Base-by-base conservation (phyloP, 92 coral and sea anemone genomes). In the Galaxea fascicularis region DNA sequence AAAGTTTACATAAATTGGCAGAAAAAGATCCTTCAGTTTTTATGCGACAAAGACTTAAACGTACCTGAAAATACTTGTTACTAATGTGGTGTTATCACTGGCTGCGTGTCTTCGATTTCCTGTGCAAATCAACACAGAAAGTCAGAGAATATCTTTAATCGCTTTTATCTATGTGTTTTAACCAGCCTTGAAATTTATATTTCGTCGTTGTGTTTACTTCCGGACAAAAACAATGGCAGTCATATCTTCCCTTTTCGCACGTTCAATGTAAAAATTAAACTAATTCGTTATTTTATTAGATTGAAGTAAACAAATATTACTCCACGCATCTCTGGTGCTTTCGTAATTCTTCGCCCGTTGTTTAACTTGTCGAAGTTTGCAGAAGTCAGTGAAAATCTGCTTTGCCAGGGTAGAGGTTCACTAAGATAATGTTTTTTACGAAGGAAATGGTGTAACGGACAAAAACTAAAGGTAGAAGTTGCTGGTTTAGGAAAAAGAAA, bases 151-250 rank as follows among this genome's bases (percentile, higher is more conserved):
- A 75, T 31, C 14, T 21, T 6, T 44, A 62, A 39, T 65, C 82
- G 39, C 29, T 49, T 29, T 51, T 20, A 79, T 12, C 74, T 25
- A 78, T 25, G 53, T 78, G 60, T 18, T 64, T 47, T 27, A 0
- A 15, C 8, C 29, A 26, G 59, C 39, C 39, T 12, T 4, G 0
- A 73, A 49, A 46, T 49, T 24, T 28, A 46, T 64, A 47, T 31
- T 58, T 65, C 49, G 15, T 46, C 21, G 53, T 29, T 25, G 39
- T 78, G 26, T 46, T 78, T 11, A 65, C 74, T 66, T 79, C 84
- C 84, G 84, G 84, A n/a, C 53, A 3, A 15, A 4, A 79, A 67
- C 84, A 79, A 66, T 79, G 54, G 64, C 26, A 35, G 18, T 21
- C n/a, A 49, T 25, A 18, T 65, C n/a, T 39, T 65, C 31, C 75